Percentiles rank a stretch among this genome's conserved stretches.
These are phyloP conservation scores for Gobius niger DNA, from an alignment of 2,113 vertebrate species.

Conservation along the genomic window DNA sequence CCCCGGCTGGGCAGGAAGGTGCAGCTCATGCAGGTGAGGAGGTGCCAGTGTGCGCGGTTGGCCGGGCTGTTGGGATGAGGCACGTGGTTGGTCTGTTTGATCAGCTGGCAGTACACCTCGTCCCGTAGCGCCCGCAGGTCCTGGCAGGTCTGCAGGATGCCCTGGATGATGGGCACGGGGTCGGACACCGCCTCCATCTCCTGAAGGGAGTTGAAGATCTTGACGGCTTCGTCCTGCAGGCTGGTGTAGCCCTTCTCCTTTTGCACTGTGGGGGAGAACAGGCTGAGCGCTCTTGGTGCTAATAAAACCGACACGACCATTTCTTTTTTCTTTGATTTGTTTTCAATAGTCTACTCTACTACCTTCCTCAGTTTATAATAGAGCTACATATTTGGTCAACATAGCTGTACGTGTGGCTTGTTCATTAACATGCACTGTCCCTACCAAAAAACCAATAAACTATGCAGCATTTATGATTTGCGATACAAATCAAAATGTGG, in stretches of 20 bases:
- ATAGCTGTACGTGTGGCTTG: too few species aligned
- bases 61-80: conserved; percentile 83
- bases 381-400: too few species aligned
- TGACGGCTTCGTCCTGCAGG: conserved; percentile 91
- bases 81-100: conserved; percentile 92
- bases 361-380: too few species aligned
- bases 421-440: too few species aligned
- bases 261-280: conserved; percentile 77
- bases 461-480: too few species aligned
- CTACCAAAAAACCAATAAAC: too few species aligned
- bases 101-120: conserved; percentile 92
- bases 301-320: not conserved
- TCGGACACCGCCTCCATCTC: conserved; percentile 89
- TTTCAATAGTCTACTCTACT: too few species aligned
- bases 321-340: too few species aligned
- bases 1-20: conserved; percentile 87
- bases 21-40: conserved; percentile 89
- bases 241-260: conserved; percentile 90
- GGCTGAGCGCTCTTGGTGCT: not conserved
- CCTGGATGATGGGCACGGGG: conserved; percentile 90
- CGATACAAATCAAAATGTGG: not conserved
- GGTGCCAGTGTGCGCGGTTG: conserved; percentile 86
- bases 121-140: conserved; percentile 86
- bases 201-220: conserved; percentile 93
- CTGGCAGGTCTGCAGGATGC: conserved; percentile 92